Evolutionary conservation across 2,797 vertebrate genomes (phyloP), one percentile per base, ranked within the genome.

Genomic region (Botia almorhae): DNA sequence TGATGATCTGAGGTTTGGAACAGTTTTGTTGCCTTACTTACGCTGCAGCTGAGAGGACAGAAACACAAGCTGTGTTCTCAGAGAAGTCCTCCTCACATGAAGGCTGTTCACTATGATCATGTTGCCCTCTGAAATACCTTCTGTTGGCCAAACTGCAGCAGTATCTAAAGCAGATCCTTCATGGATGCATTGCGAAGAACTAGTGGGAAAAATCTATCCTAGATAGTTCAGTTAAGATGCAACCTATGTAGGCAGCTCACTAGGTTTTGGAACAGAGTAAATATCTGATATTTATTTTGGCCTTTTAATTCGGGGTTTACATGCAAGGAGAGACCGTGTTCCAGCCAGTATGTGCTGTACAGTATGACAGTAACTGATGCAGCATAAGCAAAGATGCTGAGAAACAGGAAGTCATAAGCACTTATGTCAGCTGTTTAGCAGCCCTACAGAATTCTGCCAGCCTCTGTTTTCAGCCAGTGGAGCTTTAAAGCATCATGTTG

Each of bases 281-380:
- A 12, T 36, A 65, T 19, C 12, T 23, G 46, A 51, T n/a, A 61
- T 53, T 74, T 29, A 64, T 63, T 39, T 77, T 74, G 43, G 21
- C 69, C 78, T 60, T 67, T 77, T 6, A 58, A 46, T 56, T 43
- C 65, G 43, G 64, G 26, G 79, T 76, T 73, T 29, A 36, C 50
- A 74, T 63, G 60, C 21, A 55, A 19, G 2, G 13, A 65, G 19
- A 67, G 29, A 23, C 29, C 21, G 13, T 53, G 33, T 26, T 5
- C 4, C 33, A 3, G 4, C 33, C 33, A 33, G 19, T 50, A 43
- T 60, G 39, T 56, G 43, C 73, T 26, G 5, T 39, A 53, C 43
- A 56, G 76, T 74, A 29, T 33, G 3, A 33, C 33, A 5, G 33
- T 3, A 33, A 33, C 33, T 33, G 33, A 33, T 33, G 33, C 33